phyloP scores from a whole-genome alignment of 1,140 invertebrate species.

The Diabrotica virgifera region DNA sequence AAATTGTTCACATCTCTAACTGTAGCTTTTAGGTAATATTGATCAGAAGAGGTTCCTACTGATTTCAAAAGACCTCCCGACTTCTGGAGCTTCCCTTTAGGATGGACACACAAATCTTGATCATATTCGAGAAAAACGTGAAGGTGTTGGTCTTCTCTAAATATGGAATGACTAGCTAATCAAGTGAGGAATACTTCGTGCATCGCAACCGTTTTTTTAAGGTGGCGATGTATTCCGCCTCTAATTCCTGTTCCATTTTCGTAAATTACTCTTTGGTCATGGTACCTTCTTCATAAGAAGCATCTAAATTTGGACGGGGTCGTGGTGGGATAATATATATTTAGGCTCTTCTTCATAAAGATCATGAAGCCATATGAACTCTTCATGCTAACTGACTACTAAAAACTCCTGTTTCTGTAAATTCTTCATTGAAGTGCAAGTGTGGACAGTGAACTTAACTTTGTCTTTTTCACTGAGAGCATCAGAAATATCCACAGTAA shows the following conservation, averaged over 20 bases:
- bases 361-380: slow-evolving; percentile 99
- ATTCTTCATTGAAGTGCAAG: slow-evolving; percentile 87
- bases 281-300: slow-evolving; percentile 95
- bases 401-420: slow-evolving; percentile 93
- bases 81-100: slow-evolving; percentile 69
- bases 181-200: slow-evolving; percentile 98
- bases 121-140: slow-evolving; percentile 97
- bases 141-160: slow-evolving; percentile 91
- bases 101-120: slow-evolving; percentile 87
- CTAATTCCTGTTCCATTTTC: slow-evolving; percentile 99
- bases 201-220: slow-evolving; percentile 99
- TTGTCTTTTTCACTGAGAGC: slow-evolving; percentile 98
- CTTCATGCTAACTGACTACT: slow-evolving; percentile 97
- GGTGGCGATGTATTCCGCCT: slow-evolving; percentile 98
- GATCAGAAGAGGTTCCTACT: slow-evolving; percentile 90
- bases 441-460: slow-evolving; percentile 99
- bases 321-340: slow-evolving; percentile 98
- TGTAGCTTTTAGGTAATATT: slow-evolving; percentile 86
- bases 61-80: slow-evolving; percentile 82
- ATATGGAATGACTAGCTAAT: slow-evolving; percentile 90
- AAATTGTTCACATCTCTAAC: slow-evolving; percentile 98
- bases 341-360: slow-evolving; percentile 96
- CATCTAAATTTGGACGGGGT: slow-evolving; percentile 97
- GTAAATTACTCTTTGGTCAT: slow-evolving; percentile 99
- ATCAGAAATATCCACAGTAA: slow-evolving; percentile 94